A percentile compares a stretch with the other conserved stretches of the same genome.
phyloP scores from a whole-genome alignment of 2,888 invertebrate genomes.

The Abscondita cerata region DNA sequence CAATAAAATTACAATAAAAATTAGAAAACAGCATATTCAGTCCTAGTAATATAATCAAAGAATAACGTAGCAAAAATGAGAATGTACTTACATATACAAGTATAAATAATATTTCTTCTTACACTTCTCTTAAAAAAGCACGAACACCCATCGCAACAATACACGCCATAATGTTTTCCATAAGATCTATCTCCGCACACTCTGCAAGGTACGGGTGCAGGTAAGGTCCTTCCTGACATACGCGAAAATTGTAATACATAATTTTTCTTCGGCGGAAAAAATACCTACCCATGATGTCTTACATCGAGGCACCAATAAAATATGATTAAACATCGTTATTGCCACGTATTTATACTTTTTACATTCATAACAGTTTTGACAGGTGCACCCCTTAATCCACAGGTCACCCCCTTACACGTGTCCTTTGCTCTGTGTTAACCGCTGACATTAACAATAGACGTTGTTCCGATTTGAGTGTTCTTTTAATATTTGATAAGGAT shows the following conservation, averaged over 20 bases:
- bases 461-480: constrained; percentile 43
- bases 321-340: background rate
- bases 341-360: background rate
- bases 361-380: constrained; percentile 15
- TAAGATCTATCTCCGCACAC: constrained; percentile 86
- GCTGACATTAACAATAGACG: constrained; percentile 36
- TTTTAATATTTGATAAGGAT: constrained; percentile 49
- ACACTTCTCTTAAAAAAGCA: constrained; percentile 90
- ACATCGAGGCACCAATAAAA: too few relatives aligned
- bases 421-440: constrained; percentile 35
- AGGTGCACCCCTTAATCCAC: constrained; percentile 31
- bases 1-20: too few relatives aligned
- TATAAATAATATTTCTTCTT: constrained; percentile 73
- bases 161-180: constrained; percentile 85
- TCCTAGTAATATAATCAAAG: too few relatives aligned
- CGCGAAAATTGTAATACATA: background rate
- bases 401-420: constrained; percentile 40
- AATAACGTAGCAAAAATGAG: too few relatives aligned
- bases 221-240: constrained; percentile 61
- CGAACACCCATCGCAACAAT: constrained; percentile 87
- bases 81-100: constrained; percentile 80
- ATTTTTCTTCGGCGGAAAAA: background rate
- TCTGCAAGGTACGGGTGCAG: constrained; percentile 72
- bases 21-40: too few relatives aligned
- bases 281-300: background rate